phyloP scores from a whole-genome alignment of 2,888 invertebrate species.

The Lasioglossum vierecki region DNA sequence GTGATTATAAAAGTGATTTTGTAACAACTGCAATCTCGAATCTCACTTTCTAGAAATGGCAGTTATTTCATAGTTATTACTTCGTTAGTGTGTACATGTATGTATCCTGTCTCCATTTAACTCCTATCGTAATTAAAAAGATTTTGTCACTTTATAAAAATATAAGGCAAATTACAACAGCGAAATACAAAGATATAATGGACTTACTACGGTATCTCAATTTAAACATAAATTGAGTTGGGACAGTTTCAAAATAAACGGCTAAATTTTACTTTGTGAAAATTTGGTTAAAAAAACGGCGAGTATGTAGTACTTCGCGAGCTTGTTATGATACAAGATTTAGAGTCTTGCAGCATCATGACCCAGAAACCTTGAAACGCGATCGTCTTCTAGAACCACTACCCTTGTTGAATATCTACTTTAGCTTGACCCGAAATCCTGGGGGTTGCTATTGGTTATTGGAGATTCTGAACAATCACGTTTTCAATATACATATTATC shows the following conservation, averaged over 20 bases:
- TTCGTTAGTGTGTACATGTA: not conserved
- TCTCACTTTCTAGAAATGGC: slow-evolving; percentile 1
- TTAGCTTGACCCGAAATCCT: slow-evolving; percentile 37
- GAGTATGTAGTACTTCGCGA: not conserved
- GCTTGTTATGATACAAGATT: not conserved
- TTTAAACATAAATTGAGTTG: no score
- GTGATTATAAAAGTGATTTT: not conserved
- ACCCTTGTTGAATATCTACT: slow-evolving; percentile 34
- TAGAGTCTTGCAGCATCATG: not conserved
- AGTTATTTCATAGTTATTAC: not conserved
- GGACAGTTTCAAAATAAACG: no score
- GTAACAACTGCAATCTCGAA: not conserved
- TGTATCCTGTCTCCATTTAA: not conserved
- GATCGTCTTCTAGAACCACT: not conserved
- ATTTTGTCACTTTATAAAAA: not conserved
- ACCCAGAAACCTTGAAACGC: not conserved
- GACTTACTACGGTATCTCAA: no score
- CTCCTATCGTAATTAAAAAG: not conserved
- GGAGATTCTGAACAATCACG: slow-evolving; percentile 51
- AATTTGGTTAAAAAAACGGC: not conserved
- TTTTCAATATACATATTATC: slow-evolving; percentile 42
- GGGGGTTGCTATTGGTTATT: slow-evolving; percentile 49
- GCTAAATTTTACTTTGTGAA: not conserved
- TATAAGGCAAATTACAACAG: no score
- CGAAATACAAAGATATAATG: no score